Base-by-base conservation (phyloP, 2,797 vertebrate species). In the Coregonus ussuriensis region DNA sequence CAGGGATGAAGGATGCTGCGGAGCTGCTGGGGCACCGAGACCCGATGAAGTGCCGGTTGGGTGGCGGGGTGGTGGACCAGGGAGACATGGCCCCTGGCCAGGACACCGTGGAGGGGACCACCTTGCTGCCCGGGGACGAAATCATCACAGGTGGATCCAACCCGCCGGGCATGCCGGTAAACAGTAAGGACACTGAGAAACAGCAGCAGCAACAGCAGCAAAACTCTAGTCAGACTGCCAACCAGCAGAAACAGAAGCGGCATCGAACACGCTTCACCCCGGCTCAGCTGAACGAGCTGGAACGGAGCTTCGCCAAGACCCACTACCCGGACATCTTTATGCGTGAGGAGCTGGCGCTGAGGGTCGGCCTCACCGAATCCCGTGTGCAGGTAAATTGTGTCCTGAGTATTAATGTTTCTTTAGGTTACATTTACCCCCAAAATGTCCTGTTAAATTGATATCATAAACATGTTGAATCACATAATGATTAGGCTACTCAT, bases 271-370 rank as follows among this genome's bases (percentile, higher is more conserved):
- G 98, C 86, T 99, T 99, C 93, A 99, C 98, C 0, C 98, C 98
- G 1, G 98, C 98, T 16, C 98, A 99, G 87, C 97, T 99, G 82
- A 99, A 99, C 91, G 98, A 99, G 89, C 88, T 99, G 90, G 98
- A 99, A 93, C 94, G 98, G 81, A 99, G 97, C 94, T 99, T 99
- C 93, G 98, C 98, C 85, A 99, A 99, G 90, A 99, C 98, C 51
- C 98, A 99, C 93, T 99, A 99, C 84, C 98, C 98, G 0, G 98
- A 99, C 89, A 99, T 99, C 95, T 99, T 99, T 91, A 99, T 99
- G 98, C 92, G 98, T 14, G 98, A 99, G 88, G 98, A 99, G 82
- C 93, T 99, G 93, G 98, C 98, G 52, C 92, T 99, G 84, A 95
- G 98, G 84, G 96, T 99, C 92, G 98, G 97, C 81, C 96, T 99